Conservation (phyloP, 2,888 invertebrate genomes). For the Nebria salina region DNA sequence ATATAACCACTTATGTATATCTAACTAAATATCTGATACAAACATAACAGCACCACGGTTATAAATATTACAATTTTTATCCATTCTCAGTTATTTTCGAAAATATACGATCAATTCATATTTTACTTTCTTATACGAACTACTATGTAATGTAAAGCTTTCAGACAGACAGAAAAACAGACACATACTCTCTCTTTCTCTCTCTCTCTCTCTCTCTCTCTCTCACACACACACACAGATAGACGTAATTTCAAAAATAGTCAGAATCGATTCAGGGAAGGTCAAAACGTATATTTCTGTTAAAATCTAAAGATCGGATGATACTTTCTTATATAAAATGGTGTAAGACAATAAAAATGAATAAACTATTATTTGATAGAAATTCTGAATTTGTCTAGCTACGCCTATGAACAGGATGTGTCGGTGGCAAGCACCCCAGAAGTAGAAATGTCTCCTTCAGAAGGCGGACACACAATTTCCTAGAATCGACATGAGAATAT, state of each 20-base stretch:
- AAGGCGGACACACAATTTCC: conserved; percentile 39
- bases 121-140: neutral
- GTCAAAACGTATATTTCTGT: no score
- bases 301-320: no score
- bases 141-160: no score
- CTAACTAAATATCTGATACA: conserved; percentile 28
- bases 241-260: no score
- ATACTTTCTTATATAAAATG: no score
- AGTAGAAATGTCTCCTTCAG: neutral
- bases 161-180: no score
- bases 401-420: conserved; percentile 24
- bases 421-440: neutral
- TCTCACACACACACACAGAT: neutral
- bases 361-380: no score
- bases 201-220: neutral
- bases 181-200: neutral
- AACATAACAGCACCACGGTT: neutral
- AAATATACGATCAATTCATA: no score
- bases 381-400: neutral
- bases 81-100: no score
- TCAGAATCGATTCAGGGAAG: no score
- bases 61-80: neutral
- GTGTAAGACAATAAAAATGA: no score
- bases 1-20: conserved; percentile 7
- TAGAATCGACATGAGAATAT: conserved; percentile 24